These are phyloP conservation scores for Malacoctenus gilli DNA, from an alignment of 2,797 vertebrate genomes.

Conservation along the genomic window DNA sequence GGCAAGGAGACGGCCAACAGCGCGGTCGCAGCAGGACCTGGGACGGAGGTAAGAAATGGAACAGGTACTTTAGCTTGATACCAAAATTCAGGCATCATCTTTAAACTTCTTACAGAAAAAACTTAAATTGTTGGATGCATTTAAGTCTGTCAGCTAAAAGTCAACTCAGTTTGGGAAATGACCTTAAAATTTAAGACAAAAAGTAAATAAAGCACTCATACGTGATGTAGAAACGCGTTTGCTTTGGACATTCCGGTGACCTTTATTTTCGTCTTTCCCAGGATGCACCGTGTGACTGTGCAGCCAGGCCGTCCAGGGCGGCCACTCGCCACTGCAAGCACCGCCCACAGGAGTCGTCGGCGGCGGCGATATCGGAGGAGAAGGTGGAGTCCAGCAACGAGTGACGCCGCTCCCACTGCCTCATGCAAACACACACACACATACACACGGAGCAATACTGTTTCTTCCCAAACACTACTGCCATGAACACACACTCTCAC, in stretches of 20 bases:
- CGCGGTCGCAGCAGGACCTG: slow-evolving; percentile 52
- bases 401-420: slow-evolving; percentile 70
- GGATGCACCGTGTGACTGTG: slow-evolving; percentile 94
- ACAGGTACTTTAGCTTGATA: too few relatives aligned
- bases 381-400: slow-evolving; percentile 77
- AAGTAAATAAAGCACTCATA: too few relatives aligned
- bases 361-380: slow-evolving; percentile 83
- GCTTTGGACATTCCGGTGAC: too few relatives aligned
- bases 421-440: slow-evolving; percentile 16
- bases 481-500: slow-evolving; percentile 38
- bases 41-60: slow-evolving; percentile 86
- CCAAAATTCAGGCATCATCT: too few relatives aligned
- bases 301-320: slow-evolving; percentile 85
- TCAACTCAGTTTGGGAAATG: too few relatives aligned
- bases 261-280: slow-evolving; percentile 67
- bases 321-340: slow-evolving; percentile 90
- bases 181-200: too few relatives aligned
- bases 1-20: slow-evolving; percentile 76
- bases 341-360: slow-evolving; percentile 81
- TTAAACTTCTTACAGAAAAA: too few relatives aligned
- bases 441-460: slow-evolving; percentile 20
- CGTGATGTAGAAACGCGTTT: too few relatives aligned
- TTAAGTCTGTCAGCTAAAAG: too few relatives aligned
- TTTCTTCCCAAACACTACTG: slow-evolving; percentile 46
- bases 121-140: too few relatives aligned